phyloP scores from a whole-genome alignment of 2,113 vertebrate genomes.

The Lynx canadensis region DNA sequence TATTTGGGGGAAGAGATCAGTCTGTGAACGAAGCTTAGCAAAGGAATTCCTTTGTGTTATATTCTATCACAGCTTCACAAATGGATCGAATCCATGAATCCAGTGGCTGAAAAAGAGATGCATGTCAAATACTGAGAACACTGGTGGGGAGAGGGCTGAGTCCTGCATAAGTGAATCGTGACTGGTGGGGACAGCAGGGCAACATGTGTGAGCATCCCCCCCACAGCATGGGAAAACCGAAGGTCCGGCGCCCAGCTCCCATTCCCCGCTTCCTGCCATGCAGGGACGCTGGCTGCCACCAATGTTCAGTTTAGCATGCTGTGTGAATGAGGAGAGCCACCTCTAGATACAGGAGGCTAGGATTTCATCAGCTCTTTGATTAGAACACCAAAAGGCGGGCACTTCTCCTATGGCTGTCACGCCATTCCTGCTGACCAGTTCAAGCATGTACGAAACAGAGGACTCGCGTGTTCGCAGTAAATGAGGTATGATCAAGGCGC shows the following conservation, averaged over 20 bases:
- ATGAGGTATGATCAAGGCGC: slow-evolving; percentile 82
- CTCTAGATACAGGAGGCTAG: slow-evolving; percentile 88
- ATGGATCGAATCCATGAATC: slow-evolving; percentile 70
- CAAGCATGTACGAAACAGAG: slow-evolving; percentile 87
- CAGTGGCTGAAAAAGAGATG: slow-evolving; percentile 68
- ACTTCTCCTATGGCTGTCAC: slow-evolving; percentile 80
- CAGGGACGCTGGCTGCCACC: slow-evolving; percentile 77
- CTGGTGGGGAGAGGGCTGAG: background rate
- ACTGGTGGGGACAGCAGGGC: slow-evolving; percentile 61
- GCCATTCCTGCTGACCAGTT: slow-evolving; percentile 83
- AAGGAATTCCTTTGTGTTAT: slow-evolving; percentile 77
- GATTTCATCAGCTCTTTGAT: slow-evolving; percentile 83
- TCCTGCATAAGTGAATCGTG: slow-evolving; percentile 61
- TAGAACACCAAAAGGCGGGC: slow-evolving; percentile 77
- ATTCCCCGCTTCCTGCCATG: too few species aligned
- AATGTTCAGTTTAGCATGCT: slow-evolving; percentile 75
- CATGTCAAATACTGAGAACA: slow-evolving; percentile 71
- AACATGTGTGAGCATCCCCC: slow-evolving; percentile 57
- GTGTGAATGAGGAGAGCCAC: slow-evolving; percentile 85
- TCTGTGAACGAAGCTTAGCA: slow-evolving; percentile 74
- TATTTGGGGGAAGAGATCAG: slow-evolving; percentile 76
- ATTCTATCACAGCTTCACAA: slow-evolving; percentile 83
- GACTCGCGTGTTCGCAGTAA: slow-evolving; percentile 85
- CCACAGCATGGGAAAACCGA: slow-evolving; percentile 71
- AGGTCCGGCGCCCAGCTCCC: too few species aligned